phyloP scores from a whole-genome alignment of 1,140 invertebrate species.

The Tetramorium simillimum region DNA sequence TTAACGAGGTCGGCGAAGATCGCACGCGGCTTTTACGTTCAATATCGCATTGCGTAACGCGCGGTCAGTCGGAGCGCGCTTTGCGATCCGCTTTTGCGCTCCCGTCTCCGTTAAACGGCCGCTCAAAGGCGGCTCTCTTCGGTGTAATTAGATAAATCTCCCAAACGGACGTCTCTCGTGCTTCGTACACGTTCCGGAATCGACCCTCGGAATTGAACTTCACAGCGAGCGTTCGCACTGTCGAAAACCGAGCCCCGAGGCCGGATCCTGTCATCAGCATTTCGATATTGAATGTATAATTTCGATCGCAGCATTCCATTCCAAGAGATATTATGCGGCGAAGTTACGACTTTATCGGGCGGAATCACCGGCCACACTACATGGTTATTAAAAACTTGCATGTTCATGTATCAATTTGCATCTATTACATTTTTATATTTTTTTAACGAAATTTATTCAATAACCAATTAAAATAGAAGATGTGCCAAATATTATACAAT shows the following conservation, averaged over 20 bases:
- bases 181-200: background rate
- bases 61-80: background rate
- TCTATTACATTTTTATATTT: background rate
- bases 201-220: background rate
- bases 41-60: constrained; percentile 39
- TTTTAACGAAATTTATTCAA: background rate
- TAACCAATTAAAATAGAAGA: too few relatives aligned
- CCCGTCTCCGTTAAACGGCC: background rate
- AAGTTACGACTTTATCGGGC: background rate
- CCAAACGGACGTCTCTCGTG: background rate
- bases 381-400: background rate
- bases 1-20: constrained; percentile 47
- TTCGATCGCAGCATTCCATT: background rate
- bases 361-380: background rate
- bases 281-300: background rate
- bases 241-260: background rate
- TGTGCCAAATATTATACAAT: too few relatives aligned
- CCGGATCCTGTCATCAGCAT: background rate
- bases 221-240: background rate
- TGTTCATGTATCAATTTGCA: background rate
- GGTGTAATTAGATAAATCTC: constrained; percentile 41
- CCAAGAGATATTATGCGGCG: background rate
- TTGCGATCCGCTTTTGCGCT: constrained; percentile 31
- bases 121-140: constrained; percentile 33
- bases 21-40: constrained; percentile 43